phyloP scores from a whole-genome alignment of 2,888 invertebrate species.

The Linnaemya vulpina region DNA sequence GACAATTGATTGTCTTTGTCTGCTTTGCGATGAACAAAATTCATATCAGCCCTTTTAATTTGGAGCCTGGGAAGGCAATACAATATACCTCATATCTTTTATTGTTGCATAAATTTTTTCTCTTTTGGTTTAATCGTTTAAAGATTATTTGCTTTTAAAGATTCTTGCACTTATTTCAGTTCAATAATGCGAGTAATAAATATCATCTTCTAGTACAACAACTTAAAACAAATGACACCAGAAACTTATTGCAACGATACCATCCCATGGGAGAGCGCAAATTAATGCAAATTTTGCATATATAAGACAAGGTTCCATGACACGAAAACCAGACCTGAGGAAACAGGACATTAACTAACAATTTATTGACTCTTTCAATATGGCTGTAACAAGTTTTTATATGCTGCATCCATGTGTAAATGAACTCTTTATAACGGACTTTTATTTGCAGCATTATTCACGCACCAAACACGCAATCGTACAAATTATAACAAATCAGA shows the following conservation, averaged over 20 bases:
- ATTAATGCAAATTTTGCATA: conserved; percentile 4
- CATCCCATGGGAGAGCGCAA: conserved; percentile 1
- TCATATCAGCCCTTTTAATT: too few relatives aligned
- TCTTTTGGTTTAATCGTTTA: too few relatives aligned
- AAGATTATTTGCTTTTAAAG: too few relatives aligned
- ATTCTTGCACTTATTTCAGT: too few relatives aligned
- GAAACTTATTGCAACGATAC: too few relatives aligned
- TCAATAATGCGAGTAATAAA: too few relatives aligned
- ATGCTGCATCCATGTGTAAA: conserved; percentile 30
- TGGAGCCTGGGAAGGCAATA: too few relatives aligned
- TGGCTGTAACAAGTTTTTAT: conserved; percentile 35
- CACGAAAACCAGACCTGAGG: conserved; percentile 7
- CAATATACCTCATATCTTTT: too few relatives aligned
- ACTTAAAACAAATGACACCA: background rate
- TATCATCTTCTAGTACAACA: background rate
- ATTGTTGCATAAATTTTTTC: too few relatives aligned
- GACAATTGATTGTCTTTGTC: too few relatives aligned
- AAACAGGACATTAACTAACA: conserved; percentile 31
- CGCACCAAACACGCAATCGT: conserved; percentile 42
- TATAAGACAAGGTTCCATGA: background rate
- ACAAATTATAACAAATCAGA: conserved; percentile 48
- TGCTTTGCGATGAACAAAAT: too few relatives aligned
- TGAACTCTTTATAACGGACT: conserved; percentile 53
- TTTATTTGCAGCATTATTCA: conserved; percentile 37
- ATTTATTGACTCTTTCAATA: conserved; percentile 36